Evolutionary conservation across 2,113 vertebrate species (phyloP).

Genomic region (Xyliphius kryptos): DNA sequence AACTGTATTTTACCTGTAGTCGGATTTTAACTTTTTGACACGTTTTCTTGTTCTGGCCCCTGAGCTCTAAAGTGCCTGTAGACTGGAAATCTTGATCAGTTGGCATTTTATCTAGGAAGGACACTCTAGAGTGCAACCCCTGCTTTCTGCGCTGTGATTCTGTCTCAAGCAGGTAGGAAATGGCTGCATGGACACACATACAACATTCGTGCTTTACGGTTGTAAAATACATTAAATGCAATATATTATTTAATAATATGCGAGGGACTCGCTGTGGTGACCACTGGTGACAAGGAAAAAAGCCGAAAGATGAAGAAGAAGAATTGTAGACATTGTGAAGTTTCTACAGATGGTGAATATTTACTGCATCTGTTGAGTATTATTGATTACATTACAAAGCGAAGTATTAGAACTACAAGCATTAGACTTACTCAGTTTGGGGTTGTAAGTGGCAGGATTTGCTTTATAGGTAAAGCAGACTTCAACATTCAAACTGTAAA

Average conservation of each 20-base stretch:
- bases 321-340: too few relatives aligned
- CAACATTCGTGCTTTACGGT: too few relatives aligned
- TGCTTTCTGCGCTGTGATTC: constrained; percentile 75
- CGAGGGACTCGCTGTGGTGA: too few relatives aligned
- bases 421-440: constrained; percentile 72
- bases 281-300: too few relatives aligned
- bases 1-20: constrained; percentile 68
- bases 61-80: constrained; percentile 67
- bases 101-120: constrained; percentile 60
- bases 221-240: too few relatives aligned
- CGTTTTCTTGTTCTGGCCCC: constrained; percentile 63
- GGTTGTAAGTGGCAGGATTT: constrained; percentile 73
- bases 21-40: constrained; percentile 68
- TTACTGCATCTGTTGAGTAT: too few relatives aligned
- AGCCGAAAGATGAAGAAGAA: too few relatives aligned
- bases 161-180: constrained; percentile 74
- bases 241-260: too few relatives aligned
- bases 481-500: constrained; percentile 75
- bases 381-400: too few relatives aligned
- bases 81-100: constrained; percentile 64
- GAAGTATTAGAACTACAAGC: too few relatives aligned
- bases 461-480: constrained; percentile 83
- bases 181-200: constrained; percentile 52
- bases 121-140: constrained; percentile 71
- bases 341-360: too few relatives aligned